A percentile compares a stretch with the other conserved stretches of the same genome.
Conservation (phyloP, 2,113 vertebrate species). For the Numida meleagris region DNA sequence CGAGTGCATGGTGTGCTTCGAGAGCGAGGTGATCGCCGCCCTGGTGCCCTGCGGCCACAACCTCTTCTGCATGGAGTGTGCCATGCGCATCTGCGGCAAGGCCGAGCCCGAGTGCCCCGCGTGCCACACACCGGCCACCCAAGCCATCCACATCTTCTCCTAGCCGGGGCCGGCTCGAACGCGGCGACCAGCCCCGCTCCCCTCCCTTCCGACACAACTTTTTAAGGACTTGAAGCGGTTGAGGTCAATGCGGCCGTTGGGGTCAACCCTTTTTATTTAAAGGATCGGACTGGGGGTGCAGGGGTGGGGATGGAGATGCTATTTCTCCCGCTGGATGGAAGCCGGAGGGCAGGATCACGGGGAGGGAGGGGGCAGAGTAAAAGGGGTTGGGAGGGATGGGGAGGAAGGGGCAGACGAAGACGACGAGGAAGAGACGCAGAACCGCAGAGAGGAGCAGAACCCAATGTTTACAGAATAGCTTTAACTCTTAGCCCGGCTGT, state of each 20-base stretch:
- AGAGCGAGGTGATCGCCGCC: constrained; percentile 94
- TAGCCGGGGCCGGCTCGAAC: constrained; percentile 68
- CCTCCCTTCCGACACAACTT: neutral
- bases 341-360: neutral
- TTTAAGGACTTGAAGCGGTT: constrained; percentile 30
- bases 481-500: constrained; percentile 68
- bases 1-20: constrained; percentile 93
- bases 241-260: neutral
- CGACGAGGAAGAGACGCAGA: neutral
- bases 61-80: constrained; percentile 99
- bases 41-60: constrained; percentile 97
- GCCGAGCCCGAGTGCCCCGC: constrained; percentile 91
- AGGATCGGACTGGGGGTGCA: neutral
- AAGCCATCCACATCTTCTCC: constrained; percentile 99
- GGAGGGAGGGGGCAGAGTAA: neutral
- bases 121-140: constrained; percentile 92
- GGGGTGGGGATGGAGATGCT: neutral
- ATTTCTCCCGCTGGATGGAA: neutral
- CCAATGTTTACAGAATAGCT: constrained; percentile 74
- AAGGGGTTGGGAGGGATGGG: neutral
- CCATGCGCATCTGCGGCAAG: constrained; percentile 92
- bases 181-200: neutral
- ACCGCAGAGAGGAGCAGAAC: constrained; percentile 18
- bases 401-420: neutral
- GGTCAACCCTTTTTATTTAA: constrained; percentile 48